Base-by-base conservation (phyloP, 2,888 invertebrate species). In the Xylota segnis region DNA sequence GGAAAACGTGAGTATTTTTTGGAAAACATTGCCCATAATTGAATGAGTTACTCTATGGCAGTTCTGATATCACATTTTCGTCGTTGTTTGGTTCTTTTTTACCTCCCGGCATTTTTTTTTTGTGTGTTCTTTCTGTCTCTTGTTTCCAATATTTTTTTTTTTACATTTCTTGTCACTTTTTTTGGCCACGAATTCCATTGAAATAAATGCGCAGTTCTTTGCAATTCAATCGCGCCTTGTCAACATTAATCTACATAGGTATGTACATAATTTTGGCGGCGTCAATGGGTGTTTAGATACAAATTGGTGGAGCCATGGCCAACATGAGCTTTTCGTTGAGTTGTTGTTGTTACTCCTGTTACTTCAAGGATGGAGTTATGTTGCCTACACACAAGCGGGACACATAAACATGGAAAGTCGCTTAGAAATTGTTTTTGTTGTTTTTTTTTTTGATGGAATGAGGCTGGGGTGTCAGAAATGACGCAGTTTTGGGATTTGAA, bases 171-270 rank as follows among this genome's bases (percentile, higher is more conserved):
- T 34, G 27, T 34, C n/a, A 1, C 16, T 34, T 47, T 54, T 63
- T 29, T 56, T 47, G 29, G 29, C 27, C 7, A 43, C 45, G 14
- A 63, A 78, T 63, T 74, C 68, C 72, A 74, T 59, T 18, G 16
- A 61, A 56, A 40, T 66, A 34, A 83, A 74, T 83, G 83, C 83
- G 83, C 83, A 83, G 79, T 83, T 83, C 71, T 68, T 74, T 63
- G 61, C 61, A 78, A 61, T 43, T 54, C 47, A 54, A 56, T 68
- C 66, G 16, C 74, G 47, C 12, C 50, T 40, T 78, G 56, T 63
- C 78, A 83, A 63, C 68, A 54, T 54, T 71, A 37, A 50, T 34
- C 10, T 75, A 18, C 43, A 32, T 29, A 59, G 9, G 18, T 59
- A 14, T 59, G n/a, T 50, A 52, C n/a, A 40, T 12, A 37, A 52